phyloP scores from a whole-genome alignment of 2,888 invertebrate species.

The Drosophila limbata region DNA sequence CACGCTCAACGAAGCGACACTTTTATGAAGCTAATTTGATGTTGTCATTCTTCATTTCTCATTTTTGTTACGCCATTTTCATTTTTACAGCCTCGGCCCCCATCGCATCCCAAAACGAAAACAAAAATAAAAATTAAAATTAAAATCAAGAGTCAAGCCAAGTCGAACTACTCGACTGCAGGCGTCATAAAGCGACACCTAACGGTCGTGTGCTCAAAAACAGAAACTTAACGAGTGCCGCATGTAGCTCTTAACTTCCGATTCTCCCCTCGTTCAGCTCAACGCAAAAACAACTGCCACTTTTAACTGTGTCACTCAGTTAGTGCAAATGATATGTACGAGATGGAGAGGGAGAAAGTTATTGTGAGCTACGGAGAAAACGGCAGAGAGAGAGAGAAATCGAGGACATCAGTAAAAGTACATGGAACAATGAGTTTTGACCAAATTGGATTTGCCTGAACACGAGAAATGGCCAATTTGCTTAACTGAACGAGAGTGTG shows the following conservation, averaged over 20 bases:
- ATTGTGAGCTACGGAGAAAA: no score
- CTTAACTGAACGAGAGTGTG: not conserved
- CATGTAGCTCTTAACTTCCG: slow-evolving; percentile 40
- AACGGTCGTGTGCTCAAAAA: slow-evolving; percentile 56
- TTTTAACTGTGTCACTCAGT: slow-evolving; percentile 32
- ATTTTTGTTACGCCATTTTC: slow-evolving; percentile 76
- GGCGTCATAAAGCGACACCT: slow-evolving; percentile 67
- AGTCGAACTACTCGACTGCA: slow-evolving; percentile 36
- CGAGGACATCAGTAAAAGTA: slow-evolving; percentile 16
- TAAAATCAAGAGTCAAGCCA: slow-evolving; percentile 36
- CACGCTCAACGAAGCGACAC: slow-evolving; percentile 53
- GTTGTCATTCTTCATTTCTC: slow-evolving; percentile 79
- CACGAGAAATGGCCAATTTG: slow-evolving; percentile 19
- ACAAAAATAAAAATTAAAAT: slow-evolving; percentile 39
- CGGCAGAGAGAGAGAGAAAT: not conserved
- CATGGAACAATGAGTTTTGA: slow-evolving; percentile 19
- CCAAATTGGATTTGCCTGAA: slow-evolving; percentile 29
- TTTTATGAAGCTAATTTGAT: slow-evolving; percentile 80
- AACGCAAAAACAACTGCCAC: slow-evolving; percentile 6
- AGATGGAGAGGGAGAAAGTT: not conserved
- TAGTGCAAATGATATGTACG: slow-evolving; percentile 23
- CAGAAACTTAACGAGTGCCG: slow-evolving; percentile 62
- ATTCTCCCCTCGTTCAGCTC: slow-evolving; percentile 1
- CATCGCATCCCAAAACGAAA: not conserved
- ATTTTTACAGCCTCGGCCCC: slow-evolving; percentile 57